Evolutionary conservation across 1,140 invertebrate genomes (phyloP), one percentile per base, ranked within the genome.

Genomic region (Lerema accius): DNA sequence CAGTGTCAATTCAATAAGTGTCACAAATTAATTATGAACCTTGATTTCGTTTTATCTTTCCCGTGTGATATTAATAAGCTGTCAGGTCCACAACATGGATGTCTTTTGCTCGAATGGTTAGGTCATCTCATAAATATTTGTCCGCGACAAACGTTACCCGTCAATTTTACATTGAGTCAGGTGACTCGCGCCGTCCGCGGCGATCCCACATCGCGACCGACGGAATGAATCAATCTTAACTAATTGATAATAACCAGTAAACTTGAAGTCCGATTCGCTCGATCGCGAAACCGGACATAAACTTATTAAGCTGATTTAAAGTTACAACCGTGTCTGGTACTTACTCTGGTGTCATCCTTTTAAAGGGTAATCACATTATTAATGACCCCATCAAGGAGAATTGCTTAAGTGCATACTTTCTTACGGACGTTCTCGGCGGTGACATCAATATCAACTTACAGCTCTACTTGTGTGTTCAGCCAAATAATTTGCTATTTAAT

Each of bases 371-470:
- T 59, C 56, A 64, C 62, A 56, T 68, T 64, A 68, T 64, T 64
- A 68, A 68, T 68, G 66, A 68, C 17, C 50, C 49, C 23, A 58
- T 50, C 49, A 46, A 46, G 60, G 55, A 45, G 66, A 64, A 68
- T 60, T 64, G 49, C 66, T 53, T 60, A 68, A 67, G 65, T 67
- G 61, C 65, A 35, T 46, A 46, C 51, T 63, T 63, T 63, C 53
- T 67, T 68, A 42, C 49, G 48, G 43, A 45, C 40, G 3, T 56
- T 7, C 11, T 37, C 16, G 26, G 9, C 55, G 42, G 42, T 58
- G 42, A 58, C 55, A 58, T 58, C 55, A 58, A 58, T 58, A 1
- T 32, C 5, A 28, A 61, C 14, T 9, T n/a, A n/a, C n/a, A 40
- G 55, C 17, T 67, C 48, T 39, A 59, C 59, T 63, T 46, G 45